Evolutionary conservation across 2,113 vertebrate genomes (phyloP), one percentile per base, ranked within the genome.

Genomic region (Mastomys natalensis): DNA sequence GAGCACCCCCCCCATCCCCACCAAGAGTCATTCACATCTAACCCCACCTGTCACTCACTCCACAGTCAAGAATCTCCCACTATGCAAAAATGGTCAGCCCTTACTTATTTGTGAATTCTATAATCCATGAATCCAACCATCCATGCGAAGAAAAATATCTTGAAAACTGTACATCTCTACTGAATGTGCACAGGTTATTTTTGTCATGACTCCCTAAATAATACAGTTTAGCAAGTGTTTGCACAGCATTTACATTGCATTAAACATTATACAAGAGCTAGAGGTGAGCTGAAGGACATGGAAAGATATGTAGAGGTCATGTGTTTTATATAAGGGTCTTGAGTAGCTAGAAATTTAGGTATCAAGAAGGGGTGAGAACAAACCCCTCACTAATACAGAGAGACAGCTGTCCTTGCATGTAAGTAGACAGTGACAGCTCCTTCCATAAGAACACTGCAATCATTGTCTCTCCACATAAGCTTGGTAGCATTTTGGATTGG

Each of bases 361-460:
- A 21, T 21, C 5, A n/a, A 21, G 34, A 4, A 62, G 26, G 31
- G 7, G 31, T 66, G 43, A 68, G 64, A 55, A 85, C 7, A 89
- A 58, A 68, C n/a, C 29, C 9, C 29, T 4, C 68, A 66, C 16
- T 2, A 0, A 53, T 58, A 43, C 13, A 6, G 15, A 66, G 11
- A 21, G 11, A 64, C 26, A 60, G 24, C 5, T 90, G 12, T 51
- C n/a, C 5, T 97, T 94, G 37, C 55, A 60, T 91, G 91, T 64
- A 87, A 60, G 80, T 7, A 90, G 80, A 94, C 4, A 62, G 34
- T 19, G 66, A 48, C 45, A 29, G 11, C 73, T 96, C 91, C 68
- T 82, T 74, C 90, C 91, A 76, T 45, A 97, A 58, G 92, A 72
- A 43, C 70, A 92, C 66, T 95, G 80, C 64, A 94, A 45, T 97